These are phyloP conservation scores for Channa argus DNA, from an alignment of 2,113 vertebrate genomes.

Conservation along the genomic window DNA sequence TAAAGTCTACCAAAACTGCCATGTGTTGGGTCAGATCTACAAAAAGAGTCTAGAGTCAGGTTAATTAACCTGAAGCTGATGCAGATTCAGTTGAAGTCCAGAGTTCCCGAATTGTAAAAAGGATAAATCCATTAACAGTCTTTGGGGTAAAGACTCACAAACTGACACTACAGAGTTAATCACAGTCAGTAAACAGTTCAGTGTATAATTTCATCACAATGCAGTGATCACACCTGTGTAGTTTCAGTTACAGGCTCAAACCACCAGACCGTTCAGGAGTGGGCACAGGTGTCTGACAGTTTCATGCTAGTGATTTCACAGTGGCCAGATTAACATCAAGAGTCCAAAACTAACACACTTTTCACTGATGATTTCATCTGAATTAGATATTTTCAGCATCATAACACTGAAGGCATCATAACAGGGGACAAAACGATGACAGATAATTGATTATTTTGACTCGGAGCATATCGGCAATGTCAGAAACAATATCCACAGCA, in stretches of 20 bases:
- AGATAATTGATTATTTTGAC: conserved; percentile 34
- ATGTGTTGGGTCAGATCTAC: no score
- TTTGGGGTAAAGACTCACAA: no score
- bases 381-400: conserved; percentile 24
- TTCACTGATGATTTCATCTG: conserved; percentile 28
- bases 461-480: not conserved
- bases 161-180: not conserved
- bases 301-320: conserved; percentile 15
- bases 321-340: conserved; percentile 10
- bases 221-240: not conserved
- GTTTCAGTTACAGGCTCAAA: not conserved
- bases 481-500: conserved; percentile 29
- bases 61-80: not conserved
- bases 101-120: no score
- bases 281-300: conserved; percentile 8
- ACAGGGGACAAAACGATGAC: conserved; percentile 28
- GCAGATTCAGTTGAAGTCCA: no score
- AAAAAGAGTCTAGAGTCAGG: not conserved
- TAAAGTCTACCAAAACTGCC: no score
- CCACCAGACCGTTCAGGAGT: not conserved
- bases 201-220: not conserved
- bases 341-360: conserved; percentile 18
- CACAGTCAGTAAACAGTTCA: not conserved
- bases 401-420: conserved; percentile 35
- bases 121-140: no score